phyloP scores from a whole-genome alignment of 2,888 invertebrate species.

The Polyploca ridens region DNA sequence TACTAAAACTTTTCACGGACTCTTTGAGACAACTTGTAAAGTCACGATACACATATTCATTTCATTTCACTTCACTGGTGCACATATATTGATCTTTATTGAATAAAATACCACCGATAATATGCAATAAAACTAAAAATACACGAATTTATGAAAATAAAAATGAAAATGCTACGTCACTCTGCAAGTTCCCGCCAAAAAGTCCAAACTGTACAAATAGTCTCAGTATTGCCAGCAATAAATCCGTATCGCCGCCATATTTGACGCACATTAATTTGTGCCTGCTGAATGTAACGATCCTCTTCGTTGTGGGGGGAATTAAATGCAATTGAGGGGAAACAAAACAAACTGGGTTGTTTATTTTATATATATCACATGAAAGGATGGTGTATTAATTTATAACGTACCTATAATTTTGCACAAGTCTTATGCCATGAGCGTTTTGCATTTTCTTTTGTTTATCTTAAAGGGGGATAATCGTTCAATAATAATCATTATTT shows the following conservation, averaged over 20 bases:
- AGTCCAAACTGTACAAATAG: constrained; percentile 7
- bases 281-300: constrained; percentile 8
- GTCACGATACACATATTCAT: too few relatives aligned
- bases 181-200: too few relatives aligned
- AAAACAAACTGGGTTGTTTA: constrained; percentile 9
- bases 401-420: not conserved
- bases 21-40: too few relatives aligned
- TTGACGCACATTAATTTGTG: constrained; percentile 14
- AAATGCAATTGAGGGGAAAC: constrained; percentile 10
- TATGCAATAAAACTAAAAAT: too few relatives aligned
- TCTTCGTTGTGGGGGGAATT: constrained; percentile 6
- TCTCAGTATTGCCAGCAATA: constrained; percentile 12
- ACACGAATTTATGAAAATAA: too few relatives aligned
- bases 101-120: too few relatives aligned
- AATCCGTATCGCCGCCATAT: constrained; percentile 12
- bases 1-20: too few relatives aligned
- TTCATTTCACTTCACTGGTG: too few relatives aligned
- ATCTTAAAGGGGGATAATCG: not conserved
- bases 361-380: not conserved
- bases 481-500: not conserved
- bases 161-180: too few relatives aligned
- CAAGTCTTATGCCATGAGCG: not conserved
- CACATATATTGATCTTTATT: too few relatives aligned
- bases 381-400: constrained; percentile 3
- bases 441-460: not conserved